Conservation (phyloP, 2,113 vertebrate genomes). For the Amblyornis subalaris region DNA sequence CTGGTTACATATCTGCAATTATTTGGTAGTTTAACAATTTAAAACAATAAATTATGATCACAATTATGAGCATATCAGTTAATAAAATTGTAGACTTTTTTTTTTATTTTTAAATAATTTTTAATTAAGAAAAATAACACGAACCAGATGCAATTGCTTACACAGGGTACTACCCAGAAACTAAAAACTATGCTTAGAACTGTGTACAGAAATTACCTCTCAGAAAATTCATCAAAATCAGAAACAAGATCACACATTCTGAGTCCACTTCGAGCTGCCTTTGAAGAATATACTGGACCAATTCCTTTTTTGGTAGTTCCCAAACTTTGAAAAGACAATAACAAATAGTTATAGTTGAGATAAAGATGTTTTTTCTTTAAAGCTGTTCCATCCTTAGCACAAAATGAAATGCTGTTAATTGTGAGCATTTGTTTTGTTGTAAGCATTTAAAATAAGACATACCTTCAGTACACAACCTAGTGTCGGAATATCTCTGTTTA, state of each 20-base stretch:
- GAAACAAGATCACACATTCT: slow-evolving; percentile 95
- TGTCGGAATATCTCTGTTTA: background rate
- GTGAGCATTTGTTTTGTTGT: background rate
- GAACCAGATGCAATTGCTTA: background rate
- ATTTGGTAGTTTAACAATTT: background rate
- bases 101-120: background rate
- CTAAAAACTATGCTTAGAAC: background rate
- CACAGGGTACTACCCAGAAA: background rate
- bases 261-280: slow-evolving; percentile 93
- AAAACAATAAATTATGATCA: background rate
- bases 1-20: background rate
- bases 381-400: background rate
- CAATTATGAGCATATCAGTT: background rate
- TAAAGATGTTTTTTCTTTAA: background rate
- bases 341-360: background rate
- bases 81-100: background rate
- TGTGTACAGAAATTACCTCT: slow-evolving; percentile 77
- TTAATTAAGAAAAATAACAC: background rate
- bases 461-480: background rate
- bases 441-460: background rate
- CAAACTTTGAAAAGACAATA: slow-evolving; percentile 76
- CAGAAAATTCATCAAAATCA: slow-evolving; percentile 92
- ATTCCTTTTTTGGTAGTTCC: slow-evolving; percentile 98
- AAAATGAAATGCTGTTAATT: background rate
- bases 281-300: slow-evolving; percentile 95